Evolutionary conservation across 2,797 vertebrate species (phyloP).

Genomic region (Scolopax bukidnonensis): DNA sequence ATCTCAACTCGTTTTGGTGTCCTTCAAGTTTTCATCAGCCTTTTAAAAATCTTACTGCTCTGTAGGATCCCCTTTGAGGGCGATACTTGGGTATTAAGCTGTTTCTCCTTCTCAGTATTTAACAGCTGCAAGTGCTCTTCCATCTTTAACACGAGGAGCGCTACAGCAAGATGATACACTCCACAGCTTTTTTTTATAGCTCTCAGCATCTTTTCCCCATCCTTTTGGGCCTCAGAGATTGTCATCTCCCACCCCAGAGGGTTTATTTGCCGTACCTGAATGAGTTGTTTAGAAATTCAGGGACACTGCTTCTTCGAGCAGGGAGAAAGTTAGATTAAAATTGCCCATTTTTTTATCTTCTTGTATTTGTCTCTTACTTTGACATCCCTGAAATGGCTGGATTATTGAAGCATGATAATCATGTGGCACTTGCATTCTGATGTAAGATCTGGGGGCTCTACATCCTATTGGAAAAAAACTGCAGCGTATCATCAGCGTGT

Average conservation of each 20-base stretch:
- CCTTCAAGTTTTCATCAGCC: not conserved
- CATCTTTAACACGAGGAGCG: not conserved
- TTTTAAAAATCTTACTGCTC: not conserved
- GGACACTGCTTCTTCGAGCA: not conserved
- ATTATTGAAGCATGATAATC: not conserved
- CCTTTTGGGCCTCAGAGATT: slow-evolving; percentile 8
- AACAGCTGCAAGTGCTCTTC: slow-evolving; percentile 42
- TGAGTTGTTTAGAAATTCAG: not conserved
- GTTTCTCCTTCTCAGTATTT: not conserved
- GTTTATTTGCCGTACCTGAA: not conserved
- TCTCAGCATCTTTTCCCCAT: not conserved
- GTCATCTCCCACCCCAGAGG: slow-evolving; percentile 13
- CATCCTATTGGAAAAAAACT: not conserved
- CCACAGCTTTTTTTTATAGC: slow-evolving; percentile 12
- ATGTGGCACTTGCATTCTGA: not conserved
- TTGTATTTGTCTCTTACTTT: not conserved
- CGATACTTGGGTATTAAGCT: slow-evolving; percentile 9
- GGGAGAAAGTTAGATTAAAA: not conserved
- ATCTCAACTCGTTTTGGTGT: not conserved
- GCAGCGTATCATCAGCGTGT: not conserved
- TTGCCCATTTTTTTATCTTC: not conserved
- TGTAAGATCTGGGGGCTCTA: not conserved
- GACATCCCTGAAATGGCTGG: not conserved
- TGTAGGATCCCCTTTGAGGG: not conserved
- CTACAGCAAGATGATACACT: slow-evolving; percentile 14